These are phyloP conservation scores for Percopsis transmontana DNA, from an alignment of 2,113 vertebrate species.

Conservation along the genomic window DNA sequence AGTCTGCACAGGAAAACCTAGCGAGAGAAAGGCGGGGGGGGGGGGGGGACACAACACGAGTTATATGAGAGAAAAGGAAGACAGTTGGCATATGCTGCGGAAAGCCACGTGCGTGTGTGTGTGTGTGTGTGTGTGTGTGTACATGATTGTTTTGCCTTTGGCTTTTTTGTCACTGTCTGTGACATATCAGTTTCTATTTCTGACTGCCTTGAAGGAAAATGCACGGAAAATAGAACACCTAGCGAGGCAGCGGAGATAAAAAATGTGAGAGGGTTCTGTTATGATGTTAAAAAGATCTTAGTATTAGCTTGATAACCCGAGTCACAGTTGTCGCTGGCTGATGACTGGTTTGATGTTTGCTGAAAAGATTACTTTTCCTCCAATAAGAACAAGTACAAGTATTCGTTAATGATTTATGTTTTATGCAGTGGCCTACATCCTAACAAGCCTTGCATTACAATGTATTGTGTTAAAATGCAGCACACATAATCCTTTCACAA, in stretches of 20 bases:
- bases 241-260: constrained; percentile 42
- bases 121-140: background rate
- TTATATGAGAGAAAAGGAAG: constrained; percentile 50
- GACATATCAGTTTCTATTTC: constrained; percentile 74
- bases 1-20: constrained; percentile 55
- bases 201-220: constrained; percentile 58
- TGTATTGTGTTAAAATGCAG: background rate
- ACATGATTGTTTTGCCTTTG: constrained; percentile 46
- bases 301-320: constrained; percentile 44
- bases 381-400: constrained; percentile 28
- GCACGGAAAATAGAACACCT: constrained; percentile 70
- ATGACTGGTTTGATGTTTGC: background rate
- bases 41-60: constrained; percentile 41
- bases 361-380: constrained; percentile 4
- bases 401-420: constrained; percentile 13
- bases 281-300: constrained; percentile 37
- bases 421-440: constrained; percentile 6
- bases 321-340: constrained; percentile 33
- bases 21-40: constrained; percentile 21
- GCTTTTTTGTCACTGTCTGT: constrained; percentile 67
- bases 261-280: constrained; percentile 57
- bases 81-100: constrained; percentile 33
- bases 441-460: background rate
- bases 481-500: background rate
- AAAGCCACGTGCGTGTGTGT: constrained; percentile 19